phyloP scores from a whole-genome alignment of 2,113 vertebrate species.

The Coreoperca whiteheadi region DNA sequence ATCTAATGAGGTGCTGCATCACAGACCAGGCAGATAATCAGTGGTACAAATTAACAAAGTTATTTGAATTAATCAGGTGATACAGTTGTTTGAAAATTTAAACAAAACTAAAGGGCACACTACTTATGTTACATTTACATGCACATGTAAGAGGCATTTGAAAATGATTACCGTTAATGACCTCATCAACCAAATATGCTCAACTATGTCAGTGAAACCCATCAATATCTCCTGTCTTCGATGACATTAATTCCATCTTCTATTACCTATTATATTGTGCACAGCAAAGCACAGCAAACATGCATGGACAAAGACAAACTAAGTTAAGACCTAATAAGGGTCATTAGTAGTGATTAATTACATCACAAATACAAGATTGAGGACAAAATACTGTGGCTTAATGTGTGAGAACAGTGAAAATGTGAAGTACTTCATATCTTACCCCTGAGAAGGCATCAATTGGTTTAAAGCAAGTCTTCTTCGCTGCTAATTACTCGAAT shows the following conservation, averaged over 20 bases:
- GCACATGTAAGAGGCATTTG: slow-evolving; percentile 52
- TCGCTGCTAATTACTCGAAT: slow-evolving; percentile 44
- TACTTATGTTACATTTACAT: slow-evolving; percentile 67
- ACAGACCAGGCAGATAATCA: slow-evolving; percentile 71
- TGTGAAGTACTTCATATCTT: slow-evolving; percentile 51
- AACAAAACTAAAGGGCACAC: slow-evolving; percentile 67
- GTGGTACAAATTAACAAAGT: slow-evolving; percentile 77
- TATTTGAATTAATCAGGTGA: slow-evolving; percentile 78
- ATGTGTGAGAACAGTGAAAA: slow-evolving; percentile 53
- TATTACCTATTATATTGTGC: slow-evolving; percentile 57
- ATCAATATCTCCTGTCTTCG: slow-evolving; percentile 63
- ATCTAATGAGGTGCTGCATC: slow-evolving; percentile 82
- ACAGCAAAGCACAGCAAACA: slow-evolving; percentile 50
- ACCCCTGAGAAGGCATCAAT: slow-evolving; percentile 45
- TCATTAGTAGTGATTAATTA: slow-evolving; percentile 64
- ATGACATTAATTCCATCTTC: slow-evolving; percentile 59
- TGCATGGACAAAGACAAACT: slow-evolving; percentile 47
- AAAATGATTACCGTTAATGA: slow-evolving; percentile 75
- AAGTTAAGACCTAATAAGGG: slow-evolving; percentile 53
- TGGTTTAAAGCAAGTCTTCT: slow-evolving; percentile 41
- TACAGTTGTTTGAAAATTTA: slow-evolving; percentile 60
- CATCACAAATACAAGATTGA: slow-evolving; percentile 50
- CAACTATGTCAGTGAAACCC: slow-evolving; percentile 52
- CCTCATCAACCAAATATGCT: slow-evolving; percentile 69
- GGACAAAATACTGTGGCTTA: slow-evolving; percentile 31